These are phyloP conservation scores for Netta rufina DNA, from an alignment of 2,797 vertebrate species.

Conservation along the genomic window DNA sequence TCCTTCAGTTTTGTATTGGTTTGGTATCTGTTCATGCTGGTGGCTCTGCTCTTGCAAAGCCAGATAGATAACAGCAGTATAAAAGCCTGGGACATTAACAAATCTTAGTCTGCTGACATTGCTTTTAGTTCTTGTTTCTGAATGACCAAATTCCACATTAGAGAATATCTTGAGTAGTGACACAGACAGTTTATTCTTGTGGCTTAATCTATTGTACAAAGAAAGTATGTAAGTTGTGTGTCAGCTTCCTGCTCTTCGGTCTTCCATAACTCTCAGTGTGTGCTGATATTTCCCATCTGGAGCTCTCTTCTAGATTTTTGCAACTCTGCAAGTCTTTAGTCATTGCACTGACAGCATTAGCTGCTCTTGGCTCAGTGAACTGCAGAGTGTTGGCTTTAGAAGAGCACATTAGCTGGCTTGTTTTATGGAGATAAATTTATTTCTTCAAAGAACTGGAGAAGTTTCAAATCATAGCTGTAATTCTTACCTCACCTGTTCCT, in stretches of 20 bases:
- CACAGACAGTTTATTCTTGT: not conserved
- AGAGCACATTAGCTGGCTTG: not conserved
- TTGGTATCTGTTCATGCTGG: not conserved
- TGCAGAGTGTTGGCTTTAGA: not conserved
- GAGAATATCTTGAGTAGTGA: not conserved
- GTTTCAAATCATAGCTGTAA: not conserved
- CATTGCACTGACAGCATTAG: not conserved
- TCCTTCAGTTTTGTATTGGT: not conserved
- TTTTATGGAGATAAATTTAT: not conserved
- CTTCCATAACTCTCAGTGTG: not conserved
- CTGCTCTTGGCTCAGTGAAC: not conserved
- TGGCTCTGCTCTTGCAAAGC: not conserved
- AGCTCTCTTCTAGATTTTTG: not conserved
- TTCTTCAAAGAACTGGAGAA: not conserved
- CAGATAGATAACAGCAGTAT: not conserved
- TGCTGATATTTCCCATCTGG: not conserved
- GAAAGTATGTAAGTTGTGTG: not conserved
- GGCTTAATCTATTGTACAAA: not conserved
- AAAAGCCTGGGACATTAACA: not conserved
- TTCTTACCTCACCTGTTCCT: not conserved
- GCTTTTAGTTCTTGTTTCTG: not conserved
- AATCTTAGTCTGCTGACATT: not conserved
- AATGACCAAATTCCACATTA: not conserved
- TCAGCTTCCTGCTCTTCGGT: not conserved
- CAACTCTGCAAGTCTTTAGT: not conserved